Conservation (phyloP, 2,113 vertebrate species). For the Thamnophis sirtalis region DNA sequence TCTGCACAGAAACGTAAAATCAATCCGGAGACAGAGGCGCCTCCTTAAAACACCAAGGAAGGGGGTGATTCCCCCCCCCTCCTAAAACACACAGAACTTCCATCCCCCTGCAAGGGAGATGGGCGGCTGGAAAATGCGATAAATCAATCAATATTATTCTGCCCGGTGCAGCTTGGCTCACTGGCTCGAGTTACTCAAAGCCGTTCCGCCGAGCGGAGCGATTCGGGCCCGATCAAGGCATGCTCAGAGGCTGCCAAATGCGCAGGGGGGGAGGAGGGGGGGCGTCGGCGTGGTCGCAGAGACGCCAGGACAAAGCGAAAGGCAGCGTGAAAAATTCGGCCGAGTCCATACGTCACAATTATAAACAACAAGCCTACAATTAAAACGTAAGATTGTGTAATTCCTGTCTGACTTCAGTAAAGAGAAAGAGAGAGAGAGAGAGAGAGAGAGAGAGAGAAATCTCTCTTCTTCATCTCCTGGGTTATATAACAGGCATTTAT, state of each 20-base stretch:
- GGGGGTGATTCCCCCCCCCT: neutral
- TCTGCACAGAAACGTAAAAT: too few relatives aligned
- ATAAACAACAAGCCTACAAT: neutral
- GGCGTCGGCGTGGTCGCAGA: rapidly evolving
- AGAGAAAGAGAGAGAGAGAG: neutral
- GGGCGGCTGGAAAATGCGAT: neutral
- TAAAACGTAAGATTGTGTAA: neutral
- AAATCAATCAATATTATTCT: neutral
- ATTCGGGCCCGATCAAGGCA: too few relatives aligned
- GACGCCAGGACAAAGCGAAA: neutral
- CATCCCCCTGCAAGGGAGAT: neutral
- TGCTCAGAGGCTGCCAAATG: neutral
- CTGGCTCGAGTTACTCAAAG: neutral
- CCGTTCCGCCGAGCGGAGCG: rapidly evolving
- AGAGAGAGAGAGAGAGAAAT: neutral
- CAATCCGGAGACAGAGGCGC: neutral
- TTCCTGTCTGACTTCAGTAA: neutral
- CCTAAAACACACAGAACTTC: neutral
- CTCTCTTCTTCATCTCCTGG: neutral
- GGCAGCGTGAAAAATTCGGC: neutral
- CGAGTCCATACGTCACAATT: neutral
- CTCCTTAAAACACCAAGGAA: neutral
- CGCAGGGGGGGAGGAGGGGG: neutral
- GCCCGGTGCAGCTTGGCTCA: neutral
- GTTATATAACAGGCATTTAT: conserved; percentile 39